Evolutionary conservation across 2,888 invertebrate species (phyloP).

Genomic region (Scaeva pyrastri): DNA sequence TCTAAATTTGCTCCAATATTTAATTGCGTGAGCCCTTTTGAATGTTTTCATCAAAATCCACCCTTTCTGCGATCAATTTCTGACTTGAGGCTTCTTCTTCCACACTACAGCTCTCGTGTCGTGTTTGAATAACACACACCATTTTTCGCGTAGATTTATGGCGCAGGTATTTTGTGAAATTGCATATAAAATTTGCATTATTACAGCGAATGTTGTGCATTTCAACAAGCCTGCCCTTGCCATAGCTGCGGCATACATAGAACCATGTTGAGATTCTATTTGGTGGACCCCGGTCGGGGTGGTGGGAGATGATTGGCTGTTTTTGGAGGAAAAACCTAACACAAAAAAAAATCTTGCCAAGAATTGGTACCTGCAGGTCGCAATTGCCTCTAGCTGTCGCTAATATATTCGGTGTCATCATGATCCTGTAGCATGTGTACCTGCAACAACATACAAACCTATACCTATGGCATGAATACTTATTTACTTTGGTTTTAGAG

Average conservation of each 20-base stretch:
- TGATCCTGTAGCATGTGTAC: conserved; percentile 55
- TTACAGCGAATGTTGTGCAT: conserved; percentile 73
- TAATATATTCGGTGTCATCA: conserved; percentile 72
- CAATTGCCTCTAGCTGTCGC: conserved; percentile 61
- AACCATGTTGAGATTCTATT: conserved; percentile 10
- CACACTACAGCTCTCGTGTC: conserved; percentile 58
- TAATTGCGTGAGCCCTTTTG: not conserved
- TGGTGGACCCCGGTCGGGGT: too few relatives aligned
- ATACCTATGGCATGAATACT: not conserved
- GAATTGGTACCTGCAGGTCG: conserved; percentile 63
- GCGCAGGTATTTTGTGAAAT: conserved; percentile 71
- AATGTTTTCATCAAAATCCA: not conserved
- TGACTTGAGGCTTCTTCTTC: conserved; percentile 49
- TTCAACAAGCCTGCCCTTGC: conserved; percentile 65
- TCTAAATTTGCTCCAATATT: too few relatives aligned
- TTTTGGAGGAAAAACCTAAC: conserved; percentile 26
- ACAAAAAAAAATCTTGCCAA: conserved; percentile 4
- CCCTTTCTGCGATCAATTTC: conserved; percentile 30
- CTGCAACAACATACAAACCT: conserved; percentile 9
- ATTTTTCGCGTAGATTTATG: conserved; percentile 75
- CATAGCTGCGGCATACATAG: conserved; percentile 3
- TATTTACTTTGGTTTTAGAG: not conserved
- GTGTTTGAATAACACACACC: conserved; percentile 75
- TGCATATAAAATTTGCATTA: conserved; percentile 76
- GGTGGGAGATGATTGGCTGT: conserved; percentile 47